A percentile compares a stretch with the other conserved stretches of the same genome.
These are phyloP conservation scores for Chloebia gouldiae DNA, from an alignment of 2,113 vertebrate genomes.

Conservation along the genomic window DNA sequence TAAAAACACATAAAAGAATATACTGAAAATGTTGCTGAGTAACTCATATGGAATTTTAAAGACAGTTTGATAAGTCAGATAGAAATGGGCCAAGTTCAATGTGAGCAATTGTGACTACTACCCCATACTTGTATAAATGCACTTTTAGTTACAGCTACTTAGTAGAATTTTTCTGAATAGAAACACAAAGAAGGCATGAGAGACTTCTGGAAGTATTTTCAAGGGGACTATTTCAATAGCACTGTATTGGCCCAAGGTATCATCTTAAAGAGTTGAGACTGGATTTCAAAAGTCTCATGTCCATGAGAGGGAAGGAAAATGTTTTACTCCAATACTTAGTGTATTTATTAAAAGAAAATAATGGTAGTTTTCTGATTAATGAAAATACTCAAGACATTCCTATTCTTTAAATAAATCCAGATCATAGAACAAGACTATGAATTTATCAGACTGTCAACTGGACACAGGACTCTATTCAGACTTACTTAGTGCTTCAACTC, in stretches of 20 bases:
- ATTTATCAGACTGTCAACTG: neutral
- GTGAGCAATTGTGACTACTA: neutral
- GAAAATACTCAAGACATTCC: neutral
- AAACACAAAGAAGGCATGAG: neutral
- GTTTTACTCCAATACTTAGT: neutral
- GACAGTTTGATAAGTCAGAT: neutral
- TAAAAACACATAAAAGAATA: neutral
- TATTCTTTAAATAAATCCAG: neutral
- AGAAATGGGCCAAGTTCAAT: neutral
- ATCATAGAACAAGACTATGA: neutral
- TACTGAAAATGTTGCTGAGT: neutral
- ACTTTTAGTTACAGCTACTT: neutral
- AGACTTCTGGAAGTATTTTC: neutral
- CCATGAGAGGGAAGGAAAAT: neutral
- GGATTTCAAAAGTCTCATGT: neutral
- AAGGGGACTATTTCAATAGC: neutral
- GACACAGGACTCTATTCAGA: neutral
- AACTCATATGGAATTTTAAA: neutral
- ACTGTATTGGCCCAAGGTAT: neutral
- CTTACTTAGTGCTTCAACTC: constrained; percentile 65
- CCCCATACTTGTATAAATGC: neutral
- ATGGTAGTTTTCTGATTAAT: neutral
- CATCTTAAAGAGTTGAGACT: neutral
- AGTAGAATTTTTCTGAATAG: neutral
- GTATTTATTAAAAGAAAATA: neutral